These are phyloP conservation scores for Drosophila mojavensis DNA, from an alignment of 1,140 invertebrate genomes.

Conservation along the genomic window DNA sequence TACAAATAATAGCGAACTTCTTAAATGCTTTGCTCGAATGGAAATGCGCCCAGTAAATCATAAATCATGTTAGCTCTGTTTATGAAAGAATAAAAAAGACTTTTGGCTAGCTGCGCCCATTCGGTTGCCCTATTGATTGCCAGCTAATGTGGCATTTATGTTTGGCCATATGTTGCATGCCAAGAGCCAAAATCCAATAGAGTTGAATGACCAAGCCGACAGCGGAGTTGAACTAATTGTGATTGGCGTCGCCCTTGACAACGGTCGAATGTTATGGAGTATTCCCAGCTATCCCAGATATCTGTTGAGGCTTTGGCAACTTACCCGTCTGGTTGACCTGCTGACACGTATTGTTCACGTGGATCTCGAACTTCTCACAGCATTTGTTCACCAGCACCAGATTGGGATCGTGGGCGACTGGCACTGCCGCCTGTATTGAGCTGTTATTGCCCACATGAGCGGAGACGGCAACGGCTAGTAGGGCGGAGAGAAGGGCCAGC, in stretches of 20 bases:
- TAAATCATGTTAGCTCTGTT: conserved; percentile 37
- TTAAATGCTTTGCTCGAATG: no score
- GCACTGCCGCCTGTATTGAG: conserved; percentile 18
- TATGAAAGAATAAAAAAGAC: conserved; percentile 19
- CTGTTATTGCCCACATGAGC: conserved; percentile 56
- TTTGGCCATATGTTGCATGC: conserved; percentile 32
- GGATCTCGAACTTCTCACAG: conserved; percentile 89
- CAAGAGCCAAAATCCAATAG: conserved; percentile 72
- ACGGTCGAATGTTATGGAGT: conserved; percentile 13
- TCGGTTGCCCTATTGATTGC: conserved; percentile 53
- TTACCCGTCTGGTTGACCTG: conserved; percentile 85
- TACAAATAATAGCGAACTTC: no score
- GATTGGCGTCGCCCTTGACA: conserved; percentile 39
- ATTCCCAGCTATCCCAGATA: not conserved
- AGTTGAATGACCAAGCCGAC: conserved; percentile 78
- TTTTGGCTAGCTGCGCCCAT: conserved; percentile 33
- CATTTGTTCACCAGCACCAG: conserved; percentile 88
- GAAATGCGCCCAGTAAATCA: conserved; percentile 33
- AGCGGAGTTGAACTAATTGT: conserved; percentile 79
- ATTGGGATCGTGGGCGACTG: conserved; percentile 33
- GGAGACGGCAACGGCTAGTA: conserved; percentile 17
- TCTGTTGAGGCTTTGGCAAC: conserved; percentile 15
- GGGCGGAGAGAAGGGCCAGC: conserved; percentile 11
- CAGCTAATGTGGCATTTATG: conserved; percentile 61
- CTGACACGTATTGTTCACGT: conserved; percentile 88